Evolutionary conservation across 1,140 invertebrate genomes (phyloP).

Genomic region (Anadara kagoshimensis): DNA sequence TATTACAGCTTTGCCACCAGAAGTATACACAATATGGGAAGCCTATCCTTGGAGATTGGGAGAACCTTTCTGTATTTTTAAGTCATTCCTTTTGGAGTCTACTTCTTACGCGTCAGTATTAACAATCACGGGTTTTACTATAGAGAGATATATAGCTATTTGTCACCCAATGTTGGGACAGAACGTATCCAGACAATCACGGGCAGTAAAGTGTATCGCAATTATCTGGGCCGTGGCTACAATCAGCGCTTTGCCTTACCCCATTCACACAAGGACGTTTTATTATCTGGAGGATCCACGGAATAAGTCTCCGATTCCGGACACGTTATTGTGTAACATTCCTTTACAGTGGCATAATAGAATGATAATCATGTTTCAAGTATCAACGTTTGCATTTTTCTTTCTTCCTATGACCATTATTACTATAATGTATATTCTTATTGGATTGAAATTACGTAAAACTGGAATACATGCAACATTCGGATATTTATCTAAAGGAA

Average conservation of each 20-base stretch:
- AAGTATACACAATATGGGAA: slow-evolving; percentile 90
- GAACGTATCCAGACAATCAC: slow-evolving; percentile 86
- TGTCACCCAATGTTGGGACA: slow-evolving; percentile 92
- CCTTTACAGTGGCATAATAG: slow-evolving; percentile 60
- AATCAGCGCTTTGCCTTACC: slow-evolving; percentile 83
- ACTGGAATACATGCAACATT: slow-evolving; percentile 29
- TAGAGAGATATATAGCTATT: slow-evolving; percentile 95
- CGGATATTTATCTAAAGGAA: slow-evolving; percentile 28
- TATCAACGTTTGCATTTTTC: slow-evolving; percentile 74
- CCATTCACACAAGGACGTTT: slow-evolving; percentile 55
- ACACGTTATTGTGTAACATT: slow-evolving; percentile 69
- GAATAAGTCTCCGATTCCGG: slow-evolving; percentile 46
- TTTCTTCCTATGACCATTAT: slow-evolving; percentile 74
- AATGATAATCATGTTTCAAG: slow-evolving; percentile 67
- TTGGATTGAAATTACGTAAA: slow-evolving; percentile 36
- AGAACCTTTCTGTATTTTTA: slow-evolving; percentile 86
- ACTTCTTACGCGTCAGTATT: slow-evolving; percentile 94
- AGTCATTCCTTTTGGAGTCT: slow-evolving; percentile 89
- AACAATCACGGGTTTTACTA: slow-evolving; percentile 93
- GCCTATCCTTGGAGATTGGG: slow-evolving; percentile 91
- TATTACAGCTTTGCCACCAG: slow-evolving; percentile 83
- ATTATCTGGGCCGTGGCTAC: slow-evolving; percentile 86
- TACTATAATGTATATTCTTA: slow-evolving; percentile 67
- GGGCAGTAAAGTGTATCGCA: slow-evolving; percentile 86
- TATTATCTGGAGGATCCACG: slow-evolving; percentile 40